These are phyloP conservation scores for Prorops nasuta DNA, from an alignment of 1,140 invertebrate species.

Conservation along the genomic window DNA sequence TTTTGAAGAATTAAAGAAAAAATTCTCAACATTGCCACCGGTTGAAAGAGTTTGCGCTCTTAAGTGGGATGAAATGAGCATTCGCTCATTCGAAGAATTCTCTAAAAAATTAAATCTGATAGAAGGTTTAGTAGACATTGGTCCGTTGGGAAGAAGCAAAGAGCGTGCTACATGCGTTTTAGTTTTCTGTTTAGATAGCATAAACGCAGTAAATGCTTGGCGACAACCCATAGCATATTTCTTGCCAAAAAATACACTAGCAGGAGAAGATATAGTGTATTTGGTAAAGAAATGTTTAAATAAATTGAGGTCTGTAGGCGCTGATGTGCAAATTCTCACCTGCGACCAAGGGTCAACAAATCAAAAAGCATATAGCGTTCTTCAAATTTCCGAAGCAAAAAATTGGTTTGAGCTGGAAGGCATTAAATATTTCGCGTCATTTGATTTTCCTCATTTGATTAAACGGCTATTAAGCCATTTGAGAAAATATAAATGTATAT, in stretches of 20 bases:
- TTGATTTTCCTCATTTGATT: slow-evolving; percentile 26
- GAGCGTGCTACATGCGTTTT: no score
- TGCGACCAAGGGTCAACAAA: slow-evolving; percentile 16
- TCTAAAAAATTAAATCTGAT: no score
- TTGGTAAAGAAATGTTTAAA: slow-evolving; percentile 3
- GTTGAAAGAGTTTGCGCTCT: no score
- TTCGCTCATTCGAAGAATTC: no score
- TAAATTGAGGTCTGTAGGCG: slow-evolving; percentile 4
- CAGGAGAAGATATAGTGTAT: slow-evolving; percentile 1
- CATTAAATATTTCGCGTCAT: slow-evolving; percentile 1
- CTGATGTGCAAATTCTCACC: slow-evolving; percentile 5
- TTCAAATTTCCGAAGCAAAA: background rate
- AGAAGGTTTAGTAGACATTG: no score
- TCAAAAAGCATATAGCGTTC: background rate
- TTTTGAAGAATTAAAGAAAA: slow-evolving; percentile 17
- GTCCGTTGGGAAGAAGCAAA: no score
- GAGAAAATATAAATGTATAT: slow-evolving; percentile 8
- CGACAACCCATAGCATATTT: slow-evolving; percentile 17
- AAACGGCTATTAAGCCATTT: slow-evolving; percentile 14
- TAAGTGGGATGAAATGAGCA: no score
- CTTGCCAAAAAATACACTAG: slow-evolving; percentile 11
- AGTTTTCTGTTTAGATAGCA: no score
- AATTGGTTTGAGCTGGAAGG: slow-evolving; percentile 2
- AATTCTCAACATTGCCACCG: no score
- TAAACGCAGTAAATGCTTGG: no score